phyloP scores from a whole-genome alignment of 2,113 vertebrate genomes.

The Poeciliopsis prolifica region DNA sequence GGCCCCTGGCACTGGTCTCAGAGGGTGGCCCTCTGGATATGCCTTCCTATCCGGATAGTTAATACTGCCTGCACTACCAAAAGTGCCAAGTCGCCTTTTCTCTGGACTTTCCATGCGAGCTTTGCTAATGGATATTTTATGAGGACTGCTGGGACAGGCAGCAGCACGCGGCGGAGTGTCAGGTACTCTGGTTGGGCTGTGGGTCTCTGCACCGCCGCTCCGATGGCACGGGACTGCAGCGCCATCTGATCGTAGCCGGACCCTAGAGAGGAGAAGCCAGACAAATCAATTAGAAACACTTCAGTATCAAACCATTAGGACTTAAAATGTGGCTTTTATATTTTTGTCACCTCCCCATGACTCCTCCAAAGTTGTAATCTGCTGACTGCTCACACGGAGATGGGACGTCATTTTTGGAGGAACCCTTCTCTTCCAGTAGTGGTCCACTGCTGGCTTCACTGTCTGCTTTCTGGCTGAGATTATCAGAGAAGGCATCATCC shows the following conservation, averaged over 20 bases:
- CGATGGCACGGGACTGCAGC: conserved; percentile 91
- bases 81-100: conserved; percentile 93
- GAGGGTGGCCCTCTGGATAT: conserved; percentile 87
- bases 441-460: conserved; percentile 98
- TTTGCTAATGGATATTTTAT: conserved; percentile 88
- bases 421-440: conserved; percentile 91
- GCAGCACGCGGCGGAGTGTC: conserved; percentile 95
- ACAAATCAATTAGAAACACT: conserved; percentile 13
- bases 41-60: conserved; percentile 92
- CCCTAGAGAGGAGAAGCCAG: conserved; percentile 75
- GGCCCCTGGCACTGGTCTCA: conserved; percentile 87
- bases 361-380: conserved; percentile 91
- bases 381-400: conserved; percentile 92
- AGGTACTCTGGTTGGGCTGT: conserved; percentile 90
- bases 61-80: conserved; percentile 95
- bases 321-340: neutral
- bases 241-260: conserved; percentile 92
- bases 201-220: conserved; percentile 88
- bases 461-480: conserved; percentile 96
- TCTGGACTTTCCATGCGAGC: conserved; percentile 92
- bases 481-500: conserved; percentile 98
- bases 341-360: conserved; percentile 88
- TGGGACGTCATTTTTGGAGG: conserved; percentile 93
- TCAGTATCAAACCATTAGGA: neutral
- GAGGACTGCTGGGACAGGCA: conserved; percentile 96